Base-by-base conservation (phyloP, 2,888 invertebrate species). In the Endomychus coccineus region DNA sequence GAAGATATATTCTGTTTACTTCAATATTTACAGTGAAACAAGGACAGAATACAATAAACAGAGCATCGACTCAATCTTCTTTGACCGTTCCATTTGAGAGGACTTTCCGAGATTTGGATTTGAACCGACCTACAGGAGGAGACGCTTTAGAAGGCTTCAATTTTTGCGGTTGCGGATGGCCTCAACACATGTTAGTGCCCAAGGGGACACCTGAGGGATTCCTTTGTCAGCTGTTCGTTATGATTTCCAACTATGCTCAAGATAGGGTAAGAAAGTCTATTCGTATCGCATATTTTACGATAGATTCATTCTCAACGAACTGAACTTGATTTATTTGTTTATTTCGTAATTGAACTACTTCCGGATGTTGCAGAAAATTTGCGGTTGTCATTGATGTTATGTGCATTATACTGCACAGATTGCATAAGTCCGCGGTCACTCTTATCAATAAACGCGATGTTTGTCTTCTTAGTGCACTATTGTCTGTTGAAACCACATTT, bases 131-230 rank as follows among this genome's bases (percentile, higher is more conserved):
- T 0, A 61, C 69, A 9, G 72, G 69, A 0, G 73, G 72, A 23
- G 63, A 67, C 2, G 65, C 73, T 0, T 46, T 66, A 31, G 66
- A 64, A 2, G 69, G 71, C 49, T 83, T 81, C 67, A 80, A 81
- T 66, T 84, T 83, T 72, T 89, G 88, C 66, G 88, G 88, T 43
- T 89, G 88, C 53, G 86, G 87, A 34, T 87, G 87, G 86, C 87
- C 87, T 0, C 79, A 84, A 40, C 85, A 87, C 62, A 73, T 87
- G 75, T 71, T 87, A 4, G 47, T 84, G 16, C 82, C 86, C 1
- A 81, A 77, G 61, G 87, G 87, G 5, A 77, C 62, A 2, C 54
- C 70, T 0, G 68, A 72, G 39, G 85, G 86, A 1, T 76, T 73
- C 63, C 65, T 70, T 0, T 74, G 78, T 55, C 76, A 82, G 46